Conservation (phyloP, 2,113 vertebrate species). For the Physeter macrocephalus region DNA sequence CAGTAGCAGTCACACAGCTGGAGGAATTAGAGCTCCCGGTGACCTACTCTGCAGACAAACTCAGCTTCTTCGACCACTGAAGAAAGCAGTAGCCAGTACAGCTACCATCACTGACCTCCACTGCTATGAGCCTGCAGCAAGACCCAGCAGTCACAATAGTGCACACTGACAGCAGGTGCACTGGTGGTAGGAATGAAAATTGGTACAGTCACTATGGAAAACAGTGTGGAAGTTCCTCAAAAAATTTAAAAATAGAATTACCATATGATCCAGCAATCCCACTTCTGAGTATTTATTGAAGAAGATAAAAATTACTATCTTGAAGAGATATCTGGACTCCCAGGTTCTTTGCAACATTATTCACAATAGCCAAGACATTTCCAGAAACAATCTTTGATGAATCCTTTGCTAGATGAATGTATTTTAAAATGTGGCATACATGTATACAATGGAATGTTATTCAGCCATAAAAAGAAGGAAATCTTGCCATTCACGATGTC, state of each 20-base stretch:
- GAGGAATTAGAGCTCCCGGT: not conserved
- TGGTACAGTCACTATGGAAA: too few species aligned
- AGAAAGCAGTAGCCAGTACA: accelerated
- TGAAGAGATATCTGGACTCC: not conserved
- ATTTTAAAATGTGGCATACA: not conserved
- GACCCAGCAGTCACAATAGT: accelerated
- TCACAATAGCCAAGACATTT: not conserved
- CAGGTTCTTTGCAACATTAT: not conserved
- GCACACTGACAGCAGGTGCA: not conserved
- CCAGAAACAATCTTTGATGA: not conserved
- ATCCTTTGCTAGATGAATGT: not conserved
- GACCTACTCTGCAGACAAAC: too few species aligned
- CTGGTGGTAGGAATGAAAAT: accelerated
- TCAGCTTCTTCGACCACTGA: not conserved
- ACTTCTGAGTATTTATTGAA: not conserved
- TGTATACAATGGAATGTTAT: not conserved
- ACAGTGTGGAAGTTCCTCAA: accelerated
- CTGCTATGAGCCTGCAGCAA: accelerated
- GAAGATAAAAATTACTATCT: not conserved
- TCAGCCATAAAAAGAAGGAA: not conserved
- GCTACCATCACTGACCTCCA: not conserved
- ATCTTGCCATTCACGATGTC: not conserved
- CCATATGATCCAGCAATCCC: not conserved
- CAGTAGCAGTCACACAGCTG: not conserved
- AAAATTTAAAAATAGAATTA: not conserved